Evolutionary conservation across 2,113 vertebrate species (phyloP), one percentile per base, ranked within the genome.

Genomic region (Callipepla squamata): DNA sequence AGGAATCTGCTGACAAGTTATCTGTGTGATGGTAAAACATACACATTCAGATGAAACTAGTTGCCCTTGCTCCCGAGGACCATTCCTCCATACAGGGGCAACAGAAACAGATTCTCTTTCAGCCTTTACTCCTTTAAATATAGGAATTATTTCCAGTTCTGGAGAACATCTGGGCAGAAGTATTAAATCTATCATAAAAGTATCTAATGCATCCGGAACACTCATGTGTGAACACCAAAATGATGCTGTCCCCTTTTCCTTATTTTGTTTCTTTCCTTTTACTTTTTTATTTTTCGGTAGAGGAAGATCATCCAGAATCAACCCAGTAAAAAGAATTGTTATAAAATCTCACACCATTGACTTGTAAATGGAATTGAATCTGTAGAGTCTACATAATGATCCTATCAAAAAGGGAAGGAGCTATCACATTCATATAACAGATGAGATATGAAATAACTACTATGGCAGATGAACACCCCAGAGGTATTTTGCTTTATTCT

Each of bases 361-460:
- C 97, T 98, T 98, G 97, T 98, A 98, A 98, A 98, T 98, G 98
- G 97, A 97, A 98, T 97, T 96, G 97, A 97, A 96, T 97, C 97
- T 97, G 97, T 91, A 90, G 97, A 87, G 94, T 96, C 97, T 97
- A 96, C 95, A 93, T 98, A 98, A 98, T 97, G 98, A 97, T 94
- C 89, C 98, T 93, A 97, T 98, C 97, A 97, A 96, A 97, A 96
- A 90, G 93, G 86, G 95, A 94, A 96, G 92, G 95, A 96, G 72
- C 96, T 89, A 93, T 95, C 97, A 96, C 97, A 97, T 97, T 97
- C 96, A 91, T 94, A 92, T 97, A 97, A 97, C 97, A 95, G 97
- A 98, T 98, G 97, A 98, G 97, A 97, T 96, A 95, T 90, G 97
- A 97, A 97, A 97, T 96, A 97, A 97, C 97, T 94, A 65, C 96